A percentile compares a stretch with the other conserved stretches of the same genome.
These are phyloP conservation scores for Pavo muticus DNA, from an alignment of 2,113 vertebrate species.

Conservation along the genomic window DNA sequence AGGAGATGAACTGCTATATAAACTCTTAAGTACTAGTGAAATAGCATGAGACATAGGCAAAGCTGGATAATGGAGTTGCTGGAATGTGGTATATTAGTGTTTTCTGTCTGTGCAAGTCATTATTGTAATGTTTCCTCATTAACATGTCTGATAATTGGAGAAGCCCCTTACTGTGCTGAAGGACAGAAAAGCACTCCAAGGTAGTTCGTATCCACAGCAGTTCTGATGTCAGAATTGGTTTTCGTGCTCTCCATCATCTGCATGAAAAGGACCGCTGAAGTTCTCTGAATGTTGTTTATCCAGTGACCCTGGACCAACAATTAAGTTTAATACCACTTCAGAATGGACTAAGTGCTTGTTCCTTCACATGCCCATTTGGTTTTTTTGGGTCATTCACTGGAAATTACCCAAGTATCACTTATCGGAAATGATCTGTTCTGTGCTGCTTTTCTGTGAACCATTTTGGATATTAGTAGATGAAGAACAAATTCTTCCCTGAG, in stretches of 20 bases:
- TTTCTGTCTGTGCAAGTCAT: background rate
- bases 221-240: background rate
- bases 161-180: background rate
- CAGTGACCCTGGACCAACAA: background rate
- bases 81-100: background rate
- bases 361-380: background rate
- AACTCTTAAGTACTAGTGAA: background rate
- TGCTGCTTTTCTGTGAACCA: slow-evolving; percentile 60
- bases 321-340: slow-evolving; percentile 1
- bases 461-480: slow-evolving; percentile 45
- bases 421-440: slow-evolving; percentile 48
- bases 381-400: slow-evolving; percentile 28
- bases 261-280: background rate
- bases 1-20: background rate
- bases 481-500: slow-evolving; percentile 64
- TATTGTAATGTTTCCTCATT: background rate
- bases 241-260: background rate
- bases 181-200: background rate
- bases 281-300: slow-evolving; percentile 7
- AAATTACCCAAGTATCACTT: slow-evolving; percentile 47
- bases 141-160: background rate
- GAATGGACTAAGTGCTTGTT: slow-evolving; percentile 18
- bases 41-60: accelerated
- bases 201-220: background rate
- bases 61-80: background rate